A percentile compares a stretch with the other conserved stretches of the same genome.
Evolutionary conservation across 2,888 invertebrate genomes (phyloP).

Genomic region (Schizaphis graminum): DNA sequence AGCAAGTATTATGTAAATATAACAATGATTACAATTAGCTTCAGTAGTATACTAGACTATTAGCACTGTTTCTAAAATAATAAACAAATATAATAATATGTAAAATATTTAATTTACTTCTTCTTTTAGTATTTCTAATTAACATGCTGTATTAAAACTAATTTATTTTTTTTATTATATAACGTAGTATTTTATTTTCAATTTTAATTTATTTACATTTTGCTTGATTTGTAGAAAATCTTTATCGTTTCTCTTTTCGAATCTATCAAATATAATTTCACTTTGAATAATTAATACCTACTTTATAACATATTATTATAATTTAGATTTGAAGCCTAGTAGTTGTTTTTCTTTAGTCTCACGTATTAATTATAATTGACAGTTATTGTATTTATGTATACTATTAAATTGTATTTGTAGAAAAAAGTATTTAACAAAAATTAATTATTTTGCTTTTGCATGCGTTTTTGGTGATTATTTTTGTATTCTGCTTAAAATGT

Average conservation of each 20-base stretch:
- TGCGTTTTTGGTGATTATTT: constrained; percentile 58
- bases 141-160: constrained; percentile 41
- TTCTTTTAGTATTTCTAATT: constrained; percentile 17
- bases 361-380: background rate
- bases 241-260: background rate
- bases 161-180: background rate
- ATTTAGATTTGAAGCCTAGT: constrained; percentile 43
- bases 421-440: constrained; percentile 27
- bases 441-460: constrained; percentile 62
- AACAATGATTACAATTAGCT: constrained; percentile 55
- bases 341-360: background rate
- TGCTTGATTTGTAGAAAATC: constrained; percentile 1
- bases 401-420: constrained; percentile 20
- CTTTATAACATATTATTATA: background rate
- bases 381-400: constrained; percentile 13
- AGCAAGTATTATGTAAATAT: constrained; percentile 51
- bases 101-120: background rate
- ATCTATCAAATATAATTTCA: background rate
- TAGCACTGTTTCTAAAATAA: constrained; percentile 24
- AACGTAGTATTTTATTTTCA: constrained; percentile 27
- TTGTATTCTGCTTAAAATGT: constrained; percentile 60
- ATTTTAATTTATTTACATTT: background rate
- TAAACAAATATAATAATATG: constrained; percentile 19
- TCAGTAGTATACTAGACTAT: constrained; percentile 32
- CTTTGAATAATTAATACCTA: background rate